These are phyloP conservation scores for Drosophila emarginata DNA, from an alignment of 2,888 invertebrate species.

Conservation along the genomic window DNA sequence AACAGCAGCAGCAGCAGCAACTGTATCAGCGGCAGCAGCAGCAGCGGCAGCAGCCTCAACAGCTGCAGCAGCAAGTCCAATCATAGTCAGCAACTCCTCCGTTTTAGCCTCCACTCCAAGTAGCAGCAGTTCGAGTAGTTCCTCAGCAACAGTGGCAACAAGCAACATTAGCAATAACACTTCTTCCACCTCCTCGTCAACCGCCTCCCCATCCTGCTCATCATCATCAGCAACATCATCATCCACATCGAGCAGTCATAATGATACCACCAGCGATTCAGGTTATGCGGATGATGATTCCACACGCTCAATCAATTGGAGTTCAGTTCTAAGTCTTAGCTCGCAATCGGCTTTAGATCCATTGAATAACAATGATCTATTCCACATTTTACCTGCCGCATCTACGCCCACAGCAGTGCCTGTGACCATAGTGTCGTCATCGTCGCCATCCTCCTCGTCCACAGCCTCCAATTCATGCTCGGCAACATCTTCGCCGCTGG, in stretches of 20 bases:
- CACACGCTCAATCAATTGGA: slow-evolving; percentile 94
- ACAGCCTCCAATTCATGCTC: slow-evolving; percentile 30
- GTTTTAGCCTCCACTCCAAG: neutral
- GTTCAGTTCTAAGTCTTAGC: slow-evolving; percentile 93
- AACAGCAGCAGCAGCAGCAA: slow-evolving; percentile 22
- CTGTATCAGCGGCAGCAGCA: slow-evolving; percentile 20
- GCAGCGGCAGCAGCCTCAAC: slow-evolving; percentile 13
- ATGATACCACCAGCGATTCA: slow-evolving; percentile 86
- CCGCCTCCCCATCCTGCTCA: slow-evolving; percentile 22
- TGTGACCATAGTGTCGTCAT: slow-evolving; percentile 52
- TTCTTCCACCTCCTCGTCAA: slow-evolving; percentile 19
- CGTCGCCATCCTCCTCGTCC: slow-evolving; percentile 40
- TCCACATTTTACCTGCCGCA: slow-evolving; percentile 79
- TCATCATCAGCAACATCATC: slow-evolving; percentile 14
- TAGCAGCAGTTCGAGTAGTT: slow-evolving; percentile 5
- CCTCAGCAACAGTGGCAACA: slow-evolving; percentile 21
- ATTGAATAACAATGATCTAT: slow-evolving; percentile 90
- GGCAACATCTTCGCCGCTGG: neutral
- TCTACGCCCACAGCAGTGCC: slow-evolving; percentile 78
- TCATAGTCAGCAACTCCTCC: slow-evolving; percentile 11
- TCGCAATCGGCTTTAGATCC: slow-evolving; percentile 94
- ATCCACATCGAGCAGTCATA: slow-evolving; percentile 39
- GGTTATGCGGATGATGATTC: slow-evolving; percentile 90
- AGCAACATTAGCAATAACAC: slow-evolving; percentile 19
- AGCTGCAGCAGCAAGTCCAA: slow-evolving; percentile 1